Base-by-base conservation (phyloP, 1,140 invertebrate genomes). In the Calliopsis andreniformis region DNA sequence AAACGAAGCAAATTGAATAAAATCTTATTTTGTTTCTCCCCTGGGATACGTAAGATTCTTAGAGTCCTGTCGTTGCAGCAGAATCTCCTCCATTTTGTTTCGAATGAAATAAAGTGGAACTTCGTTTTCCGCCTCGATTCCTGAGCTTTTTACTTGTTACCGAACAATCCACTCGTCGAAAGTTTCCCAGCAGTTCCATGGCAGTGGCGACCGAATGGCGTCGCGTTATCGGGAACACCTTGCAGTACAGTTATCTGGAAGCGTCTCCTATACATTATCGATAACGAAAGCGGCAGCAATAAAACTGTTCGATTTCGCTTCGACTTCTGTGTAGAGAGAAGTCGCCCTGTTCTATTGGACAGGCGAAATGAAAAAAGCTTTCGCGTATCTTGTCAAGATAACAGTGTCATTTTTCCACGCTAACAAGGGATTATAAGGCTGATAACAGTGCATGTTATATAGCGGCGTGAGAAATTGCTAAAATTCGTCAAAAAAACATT, bases 271-370 rank as follows among this genome's bases (percentile, higher is more conserved):
- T 73, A 47, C 61, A 28, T 66, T 66, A 73, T 73, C 70, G 70
- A 73, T 55, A 73, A 73, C n/a, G 25, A 80, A 67, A 68, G 47
- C 63, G 59, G 20, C 20, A 23, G 23, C 39, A 72, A 76, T 69
- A 69, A 64, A 76, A 32, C 20, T 23, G 25, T 30, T 23, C 16
- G 25, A 42, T 30, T 63, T 5, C 30, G 2, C 61, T n/a, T 25
- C 35, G 35, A 23, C 12, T 23, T 42, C 20, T 23, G 14, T 7
- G 2, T 8, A 14, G 25, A 63, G 25, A 47, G 8, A 8, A 25
- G 2, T 32, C n/a, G 20, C 62, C 68, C 69, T 51, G 51, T 47
- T 72, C 61, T 49, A 25, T 20, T 51, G 35, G 61, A 23, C n/a
- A 14, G 28, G 59, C 23, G n/a, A 45, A 16, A 63, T 32, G 20